A percentile compares a stretch with the other conserved stretches of the same genome.
Evolutionary conservation across 2,113 vertebrate species (phyloP).

Genomic region (Euleptes europaea): DNA sequence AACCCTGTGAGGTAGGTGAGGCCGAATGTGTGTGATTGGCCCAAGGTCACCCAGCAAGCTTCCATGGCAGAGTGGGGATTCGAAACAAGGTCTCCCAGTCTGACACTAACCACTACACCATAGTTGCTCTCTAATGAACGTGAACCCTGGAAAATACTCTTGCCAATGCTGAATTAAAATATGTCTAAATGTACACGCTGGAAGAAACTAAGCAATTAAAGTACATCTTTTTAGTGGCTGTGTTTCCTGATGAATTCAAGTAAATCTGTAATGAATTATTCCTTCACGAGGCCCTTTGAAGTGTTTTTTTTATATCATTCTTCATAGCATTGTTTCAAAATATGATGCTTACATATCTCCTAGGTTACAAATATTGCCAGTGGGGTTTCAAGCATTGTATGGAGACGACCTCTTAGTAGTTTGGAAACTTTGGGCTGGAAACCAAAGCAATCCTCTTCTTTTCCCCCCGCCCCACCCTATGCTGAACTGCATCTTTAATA

Average conservation of each 20-base stretch:
- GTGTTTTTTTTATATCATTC: not conserved
- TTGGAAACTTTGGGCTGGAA: not conserved
- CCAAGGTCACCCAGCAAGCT: too few species aligned
- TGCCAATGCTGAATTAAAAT: too few species aligned
- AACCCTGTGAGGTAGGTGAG: too few species aligned
- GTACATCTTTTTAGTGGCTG: not conserved
- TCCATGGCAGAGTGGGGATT: too few species aligned
- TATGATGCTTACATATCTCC: not conserved
- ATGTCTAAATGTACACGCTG: not conserved
- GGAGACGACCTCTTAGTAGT: not conserved
- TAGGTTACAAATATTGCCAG: accelerated
- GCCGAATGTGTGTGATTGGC: too few species aligned
- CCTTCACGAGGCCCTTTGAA: not conserved
- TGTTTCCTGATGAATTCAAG: not conserved
- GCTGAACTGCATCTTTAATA: not conserved
- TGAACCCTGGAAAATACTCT: too few species aligned
- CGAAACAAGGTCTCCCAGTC: too few species aligned
- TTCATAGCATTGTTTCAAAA: not conserved
- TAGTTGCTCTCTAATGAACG: too few species aligned
- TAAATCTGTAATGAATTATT: not conserved
- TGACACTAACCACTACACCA: too few species aligned
- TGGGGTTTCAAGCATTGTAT: not conserved
- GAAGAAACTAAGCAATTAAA: not conserved
- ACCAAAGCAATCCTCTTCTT: not conserved
- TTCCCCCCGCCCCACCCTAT: too few species aligned